Evolutionary conservation across 2,797 vertebrate species (phyloP).

Genomic region (Coregonus ussuriensis): DNA sequence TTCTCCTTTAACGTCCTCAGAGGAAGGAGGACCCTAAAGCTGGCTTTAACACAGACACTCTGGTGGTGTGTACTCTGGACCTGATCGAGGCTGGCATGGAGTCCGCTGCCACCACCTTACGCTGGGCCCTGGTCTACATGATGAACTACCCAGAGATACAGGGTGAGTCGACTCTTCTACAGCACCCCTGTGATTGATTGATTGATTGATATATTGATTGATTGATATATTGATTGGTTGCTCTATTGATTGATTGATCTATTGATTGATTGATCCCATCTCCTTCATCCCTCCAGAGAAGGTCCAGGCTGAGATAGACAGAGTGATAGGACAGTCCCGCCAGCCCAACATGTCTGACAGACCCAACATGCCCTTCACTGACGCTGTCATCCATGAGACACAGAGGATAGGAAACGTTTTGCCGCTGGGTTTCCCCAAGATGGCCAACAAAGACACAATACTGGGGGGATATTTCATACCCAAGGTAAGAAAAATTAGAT

Average conservation of each 20-base stretch:
- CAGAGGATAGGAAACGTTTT: constrained; percentile 79
- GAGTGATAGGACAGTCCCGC: constrained; percentile 73
- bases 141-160: constrained; percentile 82
- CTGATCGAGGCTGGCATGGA: constrained; percentile 80
- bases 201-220: neutral
- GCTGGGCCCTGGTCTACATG: constrained; percentile 83
- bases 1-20: constrained; percentile 19
- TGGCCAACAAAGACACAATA: constrained; percentile 62
- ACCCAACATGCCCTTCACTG: constrained; percentile 80
- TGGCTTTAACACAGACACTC: constrained; percentile 74
- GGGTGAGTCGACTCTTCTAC: constrained; percentile 60
- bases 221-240: too few relatives aligned
- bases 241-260: too few relatives aligned
- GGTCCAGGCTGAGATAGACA: constrained; percentile 83
- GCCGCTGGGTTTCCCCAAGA: constrained; percentile 74
- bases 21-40: constrained; percentile 69
- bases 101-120: constrained; percentile 70
- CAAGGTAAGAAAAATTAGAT: constrained; percentile 73
- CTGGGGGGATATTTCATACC: constrained; percentile 79
- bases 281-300: constrained; percentile 68
- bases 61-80: constrained; percentile 68
- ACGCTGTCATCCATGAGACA: constrained; percentile 82
- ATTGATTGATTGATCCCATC: neutral
- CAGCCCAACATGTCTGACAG: constrained; percentile 70
- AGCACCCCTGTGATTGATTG: neutral